A percentile compares a stretch with the other conserved stretches of the same genome.
These are phyloP conservation scores for Macrophya alboannulata DNA, from an alignment of 2,888 invertebrate species.

Conservation along the genomic window DNA sequence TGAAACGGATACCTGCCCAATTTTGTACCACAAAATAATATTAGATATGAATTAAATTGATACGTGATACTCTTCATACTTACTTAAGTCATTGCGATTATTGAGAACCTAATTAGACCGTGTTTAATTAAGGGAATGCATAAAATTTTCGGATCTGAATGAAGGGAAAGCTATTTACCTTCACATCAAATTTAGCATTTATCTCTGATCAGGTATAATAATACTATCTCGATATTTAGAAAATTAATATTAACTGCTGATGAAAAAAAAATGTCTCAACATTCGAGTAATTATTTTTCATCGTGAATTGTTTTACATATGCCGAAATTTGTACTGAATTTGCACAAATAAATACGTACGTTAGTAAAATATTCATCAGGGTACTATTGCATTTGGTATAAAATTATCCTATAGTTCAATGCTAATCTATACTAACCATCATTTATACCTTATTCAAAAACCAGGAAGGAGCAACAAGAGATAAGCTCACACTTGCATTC, in stretches of 20 bases:
- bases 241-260: background rate
- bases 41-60: conserved; percentile 17
- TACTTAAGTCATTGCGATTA: background rate
- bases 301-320: conserved; percentile 1
- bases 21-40: conserved; percentile 27
- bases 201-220: background rate
- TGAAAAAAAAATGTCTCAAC: background rate
- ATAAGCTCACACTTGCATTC: too few species aligned
- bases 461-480: background rate
- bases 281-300: conserved; percentile 12
- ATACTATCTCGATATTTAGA: background rate
- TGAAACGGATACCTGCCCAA: conserved; percentile 12
- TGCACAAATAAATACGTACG: conserved; percentile 47
- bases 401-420: background rate
- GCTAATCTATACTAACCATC: background rate
- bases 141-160: background rate
- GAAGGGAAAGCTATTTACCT: background rate
- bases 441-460: background rate
- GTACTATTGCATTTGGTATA: background rate
- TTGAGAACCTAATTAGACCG: background rate
- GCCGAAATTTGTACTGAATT: conserved; percentile 37
- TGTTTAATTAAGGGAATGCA: background rate
- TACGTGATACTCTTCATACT: conserved; percentile 12
- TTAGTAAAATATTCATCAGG: background rate
- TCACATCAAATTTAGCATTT: too few species aligned